Base-by-base conservation (phyloP, 2,113 vertebrate genomes). In the Antigone vipio region DNA sequence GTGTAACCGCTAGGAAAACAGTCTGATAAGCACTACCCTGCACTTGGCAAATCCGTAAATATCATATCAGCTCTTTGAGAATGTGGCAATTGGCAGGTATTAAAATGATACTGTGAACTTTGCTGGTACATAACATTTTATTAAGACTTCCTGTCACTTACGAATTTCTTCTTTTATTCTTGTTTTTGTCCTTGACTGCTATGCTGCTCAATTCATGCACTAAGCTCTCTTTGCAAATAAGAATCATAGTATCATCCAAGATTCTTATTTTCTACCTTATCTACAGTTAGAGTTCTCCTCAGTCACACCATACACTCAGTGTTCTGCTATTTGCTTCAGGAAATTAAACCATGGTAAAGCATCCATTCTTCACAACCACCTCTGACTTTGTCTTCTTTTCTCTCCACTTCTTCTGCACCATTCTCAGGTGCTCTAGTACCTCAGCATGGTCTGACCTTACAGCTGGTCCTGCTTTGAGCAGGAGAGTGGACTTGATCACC, bases 1-100 rank as follows among this genome's bases (percentile, higher is more conserved):
- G 20, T 0, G 0, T 21, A 47, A 18, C 27, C 49, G 18, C 9
- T 52, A 15, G 45, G 34, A 59, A 30, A 77, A 30, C 0, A 2
- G 10, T 60, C 30, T 77, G 14, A 45, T 47, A 50, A 74, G 29
- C 21, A 34, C 23, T 53, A 40, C 7, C 2, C 16, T 74, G 52
- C n/a, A 18, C 47, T 74, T 81, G 24, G 6, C 14, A 86, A 71
- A 77, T 62, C 20, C 24, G 12, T 52, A 44, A 60, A 15, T 67
- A 52, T n/a, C 0, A 0, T 34, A 45, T 23, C 19, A 89, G 15
- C 5, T 47, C 18, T 67, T 82, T 55, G 23, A 59, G 12, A 55
- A 44, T 53, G 27, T 55, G 49, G 9, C 15, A 66, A 38, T 6
- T 47, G 24, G 7, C 21, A 59, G 15, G 11, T 42, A 55, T 45